These are phyloP conservation scores for Luperina nickerlii DNA, from an alignment of 2,888 invertebrate species.

Conservation along the genomic window DNA sequence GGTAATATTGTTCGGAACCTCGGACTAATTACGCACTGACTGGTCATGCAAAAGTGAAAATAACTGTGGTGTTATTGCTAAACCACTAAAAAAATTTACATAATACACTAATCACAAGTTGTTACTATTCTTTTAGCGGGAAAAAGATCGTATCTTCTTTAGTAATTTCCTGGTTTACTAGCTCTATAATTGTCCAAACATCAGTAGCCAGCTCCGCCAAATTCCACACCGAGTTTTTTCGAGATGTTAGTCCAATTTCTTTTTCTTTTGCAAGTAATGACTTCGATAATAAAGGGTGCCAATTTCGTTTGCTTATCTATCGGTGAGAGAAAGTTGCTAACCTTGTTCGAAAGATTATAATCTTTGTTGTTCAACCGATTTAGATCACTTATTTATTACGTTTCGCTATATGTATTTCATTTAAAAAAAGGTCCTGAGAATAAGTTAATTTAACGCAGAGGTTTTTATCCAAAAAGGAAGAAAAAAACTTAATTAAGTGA, in stretches of 20 bases:
- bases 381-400: constrained; percentile 50
- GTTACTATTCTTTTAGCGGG: constrained; percentile 7
- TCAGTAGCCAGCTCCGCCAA: constrained; percentile 1
- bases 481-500: constrained; percentile 12
- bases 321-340: constrained; percentile 60
- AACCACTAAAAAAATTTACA: constrained; percentile 52
- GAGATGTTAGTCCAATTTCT: constrained; percentile 26
- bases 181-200: background rate
- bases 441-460: constrained; percentile 24
- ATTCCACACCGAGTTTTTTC: constrained; percentile 4
- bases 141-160: constrained; percentile 17
- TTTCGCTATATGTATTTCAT: constrained; percentile 24
- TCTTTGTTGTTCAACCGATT: constrained; percentile 58
- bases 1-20: constrained; percentile 48
- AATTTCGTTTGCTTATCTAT: constrained; percentile 62
- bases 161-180: constrained; percentile 11
- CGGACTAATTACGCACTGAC: constrained; percentile 49
- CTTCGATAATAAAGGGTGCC: constrained; percentile 60
- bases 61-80: constrained; percentile 56
- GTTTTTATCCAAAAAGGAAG: background rate
- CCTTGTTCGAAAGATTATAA: constrained; percentile 55
- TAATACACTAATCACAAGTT: constrained; percentile 33
- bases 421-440: constrained; percentile 25
- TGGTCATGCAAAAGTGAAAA: constrained; percentile 59
- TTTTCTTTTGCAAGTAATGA: constrained; percentile 34